phyloP scores from a whole-genome alignment of 1,140 invertebrate genomes.

The Lucilia cuprina region DNA sequence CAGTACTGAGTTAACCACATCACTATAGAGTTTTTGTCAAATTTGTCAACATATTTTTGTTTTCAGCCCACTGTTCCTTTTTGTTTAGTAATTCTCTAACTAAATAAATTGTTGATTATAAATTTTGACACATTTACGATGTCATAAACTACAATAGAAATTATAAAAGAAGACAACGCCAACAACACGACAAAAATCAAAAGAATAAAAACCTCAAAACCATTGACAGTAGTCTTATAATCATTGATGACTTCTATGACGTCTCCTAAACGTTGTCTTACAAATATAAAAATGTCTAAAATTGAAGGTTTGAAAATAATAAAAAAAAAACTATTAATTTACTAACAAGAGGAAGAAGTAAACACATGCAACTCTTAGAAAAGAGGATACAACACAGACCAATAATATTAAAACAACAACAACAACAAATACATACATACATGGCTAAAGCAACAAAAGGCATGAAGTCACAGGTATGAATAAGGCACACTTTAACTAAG shows the following conservation, averaged over 20 bases:
- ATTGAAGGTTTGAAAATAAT: not conserved
- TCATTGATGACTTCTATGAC: not conserved
- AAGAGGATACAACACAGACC: not conserved
- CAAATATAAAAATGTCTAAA: slow-evolving; percentile 8
- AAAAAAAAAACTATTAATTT: not conserved
- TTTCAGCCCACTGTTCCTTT: not conserved
- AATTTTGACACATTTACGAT: slow-evolving; percentile 15
- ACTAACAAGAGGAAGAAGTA: not conserved
- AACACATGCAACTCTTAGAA: not conserved
- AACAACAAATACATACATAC: not conserved
- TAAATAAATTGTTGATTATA: not conserved
- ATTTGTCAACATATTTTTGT: not conserved
- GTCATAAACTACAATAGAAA: slow-evolving; percentile 8
- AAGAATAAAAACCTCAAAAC: not conserved
- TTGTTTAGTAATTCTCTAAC: not conserved
- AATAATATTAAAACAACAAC: not conserved
- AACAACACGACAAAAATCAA: not conserved
- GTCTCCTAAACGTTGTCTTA: not conserved
- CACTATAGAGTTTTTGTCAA: not conserved
- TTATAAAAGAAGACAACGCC: not conserved
- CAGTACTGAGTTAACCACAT: too few species aligned
- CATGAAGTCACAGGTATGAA: not conserved
- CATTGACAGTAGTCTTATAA: slow-evolving; percentile 5
- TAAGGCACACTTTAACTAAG: not conserved
- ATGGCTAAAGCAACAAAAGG: not conserved